These are phyloP conservation scores for Oryzias celebensis DNA, from an alignment of 2,113 vertebrate genomes.

Conservation along the genomic window DNA sequence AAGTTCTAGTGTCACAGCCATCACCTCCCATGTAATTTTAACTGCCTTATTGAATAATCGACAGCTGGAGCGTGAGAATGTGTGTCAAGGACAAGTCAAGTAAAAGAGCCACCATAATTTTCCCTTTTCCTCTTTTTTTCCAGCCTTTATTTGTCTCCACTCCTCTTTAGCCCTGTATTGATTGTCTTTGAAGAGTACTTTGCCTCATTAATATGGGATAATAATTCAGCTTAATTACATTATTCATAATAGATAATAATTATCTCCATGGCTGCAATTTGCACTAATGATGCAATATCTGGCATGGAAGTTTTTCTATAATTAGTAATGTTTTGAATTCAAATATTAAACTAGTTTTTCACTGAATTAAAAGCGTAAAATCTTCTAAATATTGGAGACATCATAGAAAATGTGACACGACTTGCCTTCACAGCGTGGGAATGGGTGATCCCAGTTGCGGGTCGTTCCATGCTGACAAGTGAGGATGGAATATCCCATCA, in stretches of 20 bases:
- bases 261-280: conserved; percentile 40
- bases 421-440: conserved; percentile 96
- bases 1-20: conserved; percentile 44
- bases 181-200: conserved; percentile 49
- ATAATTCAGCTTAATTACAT: conserved; percentile 61
- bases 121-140: conserved; percentile 37
- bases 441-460: conserved; percentile 92
- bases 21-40: conserved; percentile 51
- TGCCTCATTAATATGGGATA: conserved; percentile 52
- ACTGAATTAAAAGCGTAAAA: not conserved
- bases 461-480: conserved; percentile 95
- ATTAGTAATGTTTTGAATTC: conserved; percentile 8
- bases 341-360: not conserved
- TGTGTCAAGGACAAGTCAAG: conserved; percentile 59
- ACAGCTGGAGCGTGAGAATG: conserved; percentile 53
- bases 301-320: conserved; percentile 41
- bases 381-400: not conserved
- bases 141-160: conserved; percentile 40
- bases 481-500: conserved; percentile 89
- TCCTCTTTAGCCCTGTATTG: conserved; percentile 44
- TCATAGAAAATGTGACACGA: not conserved
- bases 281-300: conserved; percentile 31
- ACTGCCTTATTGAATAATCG: conserved; percentile 55
- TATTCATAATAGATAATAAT: conserved; percentile 63
- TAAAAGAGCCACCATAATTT: conserved; percentile 39